Conservation (phyloP, 2,888 invertebrate species). For the Parasteatoda lunata region DNA sequence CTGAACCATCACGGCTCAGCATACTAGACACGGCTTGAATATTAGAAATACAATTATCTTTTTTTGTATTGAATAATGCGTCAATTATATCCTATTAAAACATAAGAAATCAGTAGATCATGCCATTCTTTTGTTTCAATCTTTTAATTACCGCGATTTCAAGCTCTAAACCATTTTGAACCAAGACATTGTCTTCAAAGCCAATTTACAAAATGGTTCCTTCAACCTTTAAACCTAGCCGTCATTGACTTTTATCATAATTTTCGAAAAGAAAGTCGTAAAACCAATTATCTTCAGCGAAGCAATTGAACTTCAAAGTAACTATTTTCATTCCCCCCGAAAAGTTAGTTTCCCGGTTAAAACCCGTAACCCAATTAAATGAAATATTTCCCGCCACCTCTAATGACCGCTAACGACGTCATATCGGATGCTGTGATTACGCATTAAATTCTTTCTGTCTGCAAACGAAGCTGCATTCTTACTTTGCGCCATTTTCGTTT, state of each 20-base stretch:
- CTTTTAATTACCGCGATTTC: no score
- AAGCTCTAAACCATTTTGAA: no score
- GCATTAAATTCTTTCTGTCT: slow-evolving; percentile 50
- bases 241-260: slow-evolving; percentile 27
- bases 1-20: no score
- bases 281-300: slow-evolving; percentile 41
- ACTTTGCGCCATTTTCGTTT: slow-evolving; percentile 48
- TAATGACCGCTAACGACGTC: slow-evolving; percentile 24
- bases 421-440: slow-evolving; percentile 56
- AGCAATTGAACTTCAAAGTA: slow-evolving; percentile 33
- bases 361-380: slow-evolving; percentile 61
- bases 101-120: no score
- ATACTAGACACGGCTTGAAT: no score
- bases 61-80: no score
- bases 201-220: no score
- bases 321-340: slow-evolving; percentile 21
- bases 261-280: slow-evolving; percentile 32
- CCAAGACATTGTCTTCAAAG: no score
- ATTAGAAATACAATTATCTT: no score
- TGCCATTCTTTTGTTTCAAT: no score
- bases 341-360: slow-evolving; percentile 5
- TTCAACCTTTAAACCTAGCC: no score
- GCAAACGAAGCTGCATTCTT: slow-evolving; percentile 10
- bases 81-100: no score
- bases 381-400: slow-evolving; percentile 31